Evolutionary conservation across 1,140 invertebrate species (phyloP).

Genomic region (Medauroidea extradentata): DNA sequence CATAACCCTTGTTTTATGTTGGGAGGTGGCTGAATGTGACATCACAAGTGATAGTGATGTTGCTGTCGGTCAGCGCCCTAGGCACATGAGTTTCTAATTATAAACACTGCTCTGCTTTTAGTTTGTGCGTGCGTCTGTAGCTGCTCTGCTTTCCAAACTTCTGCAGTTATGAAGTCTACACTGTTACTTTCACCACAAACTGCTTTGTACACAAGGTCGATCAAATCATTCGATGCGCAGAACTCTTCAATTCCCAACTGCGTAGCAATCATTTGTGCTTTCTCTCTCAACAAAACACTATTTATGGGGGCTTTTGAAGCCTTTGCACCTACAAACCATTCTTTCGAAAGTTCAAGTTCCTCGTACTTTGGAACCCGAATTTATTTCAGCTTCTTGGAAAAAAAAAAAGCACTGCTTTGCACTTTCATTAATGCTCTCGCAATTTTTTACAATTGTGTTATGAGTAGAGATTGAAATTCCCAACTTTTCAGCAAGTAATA

Average conservation of each 20-base stretch:
- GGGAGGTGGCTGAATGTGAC: conserved; percentile 41
- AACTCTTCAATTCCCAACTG: background rate
- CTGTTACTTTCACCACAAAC: background rate
- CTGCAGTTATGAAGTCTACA: background rate
- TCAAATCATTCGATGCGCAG: background rate
- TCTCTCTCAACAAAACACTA: background rate
- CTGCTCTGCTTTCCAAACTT: background rate
- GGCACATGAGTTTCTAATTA: too few species aligned
- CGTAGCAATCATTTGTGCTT: background rate
- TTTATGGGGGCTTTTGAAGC: background rate
- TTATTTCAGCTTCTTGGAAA: too few species aligned
- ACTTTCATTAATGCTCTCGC: too few species aligned
- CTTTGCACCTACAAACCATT: background rate
- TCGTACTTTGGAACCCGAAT: background rate
- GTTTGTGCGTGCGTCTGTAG: background rate
- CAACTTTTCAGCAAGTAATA: too few species aligned
- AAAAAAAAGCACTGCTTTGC: too few species aligned
- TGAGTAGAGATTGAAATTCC: too few species aligned
- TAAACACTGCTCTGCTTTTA: too few species aligned
- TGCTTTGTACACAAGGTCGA: background rate
- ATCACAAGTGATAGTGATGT: conserved; percentile 48
- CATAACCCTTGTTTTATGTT: conserved; percentile 25
- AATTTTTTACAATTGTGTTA: too few species aligned
- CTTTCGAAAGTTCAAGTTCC: background rate
- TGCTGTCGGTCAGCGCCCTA: conserved; percentile 28